A percentile compares a stretch with the other conserved stretches of the same genome.
Evolutionary conservation across 2,113 vertebrate species (phyloP).

Genomic region (Forbesichthys agassizii): DNA sequence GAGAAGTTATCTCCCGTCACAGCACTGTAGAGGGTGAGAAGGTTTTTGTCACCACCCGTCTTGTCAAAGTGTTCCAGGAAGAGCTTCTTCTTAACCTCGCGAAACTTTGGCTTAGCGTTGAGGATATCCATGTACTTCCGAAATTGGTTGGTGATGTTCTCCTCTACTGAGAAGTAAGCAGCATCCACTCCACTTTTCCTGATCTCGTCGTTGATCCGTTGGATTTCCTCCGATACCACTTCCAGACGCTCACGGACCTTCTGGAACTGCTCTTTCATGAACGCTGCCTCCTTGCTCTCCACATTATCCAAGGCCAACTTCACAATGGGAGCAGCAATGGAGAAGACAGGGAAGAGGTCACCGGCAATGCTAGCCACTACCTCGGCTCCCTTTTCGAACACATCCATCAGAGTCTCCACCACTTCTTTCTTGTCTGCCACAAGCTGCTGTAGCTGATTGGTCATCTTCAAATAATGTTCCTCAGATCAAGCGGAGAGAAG

Average conservation of each 20-base stretch:
- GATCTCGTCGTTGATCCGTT: constrained; percentile 73
- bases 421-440: constrained; percentile 73
- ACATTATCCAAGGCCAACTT: constrained; percentile 76
- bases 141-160: constrained; percentile 80
- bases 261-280: constrained; percentile 81
- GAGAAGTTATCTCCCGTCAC: constrained; percentile 74
- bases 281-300: constrained; percentile 76
- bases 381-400: constrained; percentile 76
- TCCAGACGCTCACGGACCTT: constrained; percentile 77
- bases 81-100: constrained; percentile 76
- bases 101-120: constrained; percentile 75
- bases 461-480: constrained; percentile 58
- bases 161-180: constrained; percentile 75
- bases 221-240: constrained; percentile 70
- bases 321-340: constrained; percentile 77
- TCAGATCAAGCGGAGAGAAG: neutral
- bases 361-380: constrained; percentile 74
- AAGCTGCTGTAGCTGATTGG: constrained; percentile 65
- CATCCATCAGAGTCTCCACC: constrained; percentile 78
- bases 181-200: constrained; percentile 71
- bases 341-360: constrained; percentile 77
- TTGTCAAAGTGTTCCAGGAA: constrained; percentile 76
- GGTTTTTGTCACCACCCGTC: constrained; percentile 75
- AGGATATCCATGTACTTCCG: constrained; percentile 83
- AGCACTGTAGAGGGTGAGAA: constrained; percentile 69